Base-by-base conservation (phyloP, 1,140 invertebrate genomes). In the Megalopta genalis region DNA sequence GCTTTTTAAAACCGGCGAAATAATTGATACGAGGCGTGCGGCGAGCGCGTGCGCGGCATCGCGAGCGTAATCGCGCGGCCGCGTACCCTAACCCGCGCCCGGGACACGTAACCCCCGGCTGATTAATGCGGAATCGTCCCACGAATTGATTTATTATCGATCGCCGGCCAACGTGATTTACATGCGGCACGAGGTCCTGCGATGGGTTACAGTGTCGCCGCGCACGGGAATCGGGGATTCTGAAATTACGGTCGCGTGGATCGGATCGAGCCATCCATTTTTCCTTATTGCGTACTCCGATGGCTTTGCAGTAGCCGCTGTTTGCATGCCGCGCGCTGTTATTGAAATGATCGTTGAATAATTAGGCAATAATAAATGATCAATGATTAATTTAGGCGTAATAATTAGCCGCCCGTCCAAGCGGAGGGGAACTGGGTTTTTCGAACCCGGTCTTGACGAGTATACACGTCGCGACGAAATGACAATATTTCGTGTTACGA, bases 1-100 rank as follows among this genome's bases (percentile, higher is more conserved):
- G 76, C 76, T 52, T 27, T 42, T 77, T 72, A 64, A 32, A 62
- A 62, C 49, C 54, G 18, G 54, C 54, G 54, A n/a, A n/a, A 57
- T 57, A 57, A 57, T 57, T 57, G 54, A 57, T 57, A 57, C 54
- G 21, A n/a, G 18, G 54, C 54, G 49, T 21, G 21, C 49, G 49
- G 21, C 16, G 21, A 6, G 18, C 49, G 49, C 49, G 54, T n/a
- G 54, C n/a, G 54, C 8, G 54, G 54, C 6, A n/a, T n/a, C 54
- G 21, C 8, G 21, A n/a, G 18, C 18, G 21, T n/a, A 5, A 9
- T n/a, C 21, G 21, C 8, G 54, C 18, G 21, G 16, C 18, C 16
- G 21, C 14, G 21, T 16, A 21, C 42, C 42, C 42, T 46, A 46
- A 46, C 42, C 42, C 42, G 42, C 42, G 42, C 0, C 49, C 54